phyloP scores from a whole-genome alignment of 2,888 invertebrate genomes.

The Hanleya hanleyi region DNA sequence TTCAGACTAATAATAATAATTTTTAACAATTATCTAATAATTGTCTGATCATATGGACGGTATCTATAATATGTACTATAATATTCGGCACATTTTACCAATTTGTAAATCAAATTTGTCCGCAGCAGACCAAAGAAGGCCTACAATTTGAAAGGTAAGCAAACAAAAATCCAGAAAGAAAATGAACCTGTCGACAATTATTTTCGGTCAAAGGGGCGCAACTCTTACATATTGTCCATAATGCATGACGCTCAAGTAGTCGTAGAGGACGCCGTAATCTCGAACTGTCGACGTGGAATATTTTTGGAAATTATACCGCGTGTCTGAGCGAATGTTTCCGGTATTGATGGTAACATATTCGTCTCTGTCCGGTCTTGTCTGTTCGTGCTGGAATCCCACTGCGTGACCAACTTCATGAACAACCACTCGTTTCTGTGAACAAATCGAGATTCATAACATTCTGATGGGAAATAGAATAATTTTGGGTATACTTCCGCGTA shows the following conservation, averaged over 20 bases:
- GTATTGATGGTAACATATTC: constrained; percentile 11
- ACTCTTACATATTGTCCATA: constrained; percentile 18
- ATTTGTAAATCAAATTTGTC: too few relatives aligned
- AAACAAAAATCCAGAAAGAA: neutral
- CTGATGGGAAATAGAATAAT: too few relatives aligned
- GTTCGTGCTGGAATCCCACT: constrained; percentile 31
- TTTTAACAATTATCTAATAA: too few relatives aligned
- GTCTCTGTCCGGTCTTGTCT: constrained; percentile 29
- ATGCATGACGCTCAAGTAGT: constrained; percentile 30
- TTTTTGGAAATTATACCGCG: constrained; percentile 24
- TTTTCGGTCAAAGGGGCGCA: neutral
- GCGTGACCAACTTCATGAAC: constrained; percentile 31
- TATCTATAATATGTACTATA: too few relatives aligned
- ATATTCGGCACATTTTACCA: too few relatives aligned
- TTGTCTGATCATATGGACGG: too few relatives aligned
- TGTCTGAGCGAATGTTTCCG: constrained; percentile 14
- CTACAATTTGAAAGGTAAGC: too few relatives aligned
- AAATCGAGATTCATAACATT: too few relatives aligned
- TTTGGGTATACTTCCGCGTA: too few relatives aligned
- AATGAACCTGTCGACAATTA: too few relatives aligned
- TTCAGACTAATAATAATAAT: too few relatives aligned
- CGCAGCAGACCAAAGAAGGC: too few relatives aligned
- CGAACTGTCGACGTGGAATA: constrained; percentile 7
- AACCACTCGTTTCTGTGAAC: constrained; percentile 22
- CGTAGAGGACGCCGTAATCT: constrained; percentile 22